These are phyloP conservation scores for Corapipo altera DNA, from an alignment of 2,113 vertebrate species.

Conservation along the genomic window DNA sequence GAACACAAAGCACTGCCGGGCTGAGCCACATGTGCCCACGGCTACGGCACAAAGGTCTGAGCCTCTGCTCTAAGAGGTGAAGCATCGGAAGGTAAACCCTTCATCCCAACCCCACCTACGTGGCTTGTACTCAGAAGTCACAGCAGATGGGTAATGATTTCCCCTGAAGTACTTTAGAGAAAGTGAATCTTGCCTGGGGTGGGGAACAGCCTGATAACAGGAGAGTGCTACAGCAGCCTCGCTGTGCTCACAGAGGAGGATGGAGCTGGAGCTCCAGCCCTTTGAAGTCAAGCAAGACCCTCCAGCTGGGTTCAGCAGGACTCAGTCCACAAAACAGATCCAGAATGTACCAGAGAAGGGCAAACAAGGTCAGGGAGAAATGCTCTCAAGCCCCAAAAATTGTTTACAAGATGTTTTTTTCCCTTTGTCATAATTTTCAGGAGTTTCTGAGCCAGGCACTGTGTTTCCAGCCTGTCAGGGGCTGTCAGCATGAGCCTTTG, in stretches of 20 bases:
- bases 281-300: neutral
- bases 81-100: neutral
- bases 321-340: neutral
- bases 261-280: neutral
- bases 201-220: neutral
- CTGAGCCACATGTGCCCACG: neutral
- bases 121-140: neutral
- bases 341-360: neutral
- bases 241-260: neutral
- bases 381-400: neutral
- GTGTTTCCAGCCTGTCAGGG: neutral
- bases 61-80: neutral
- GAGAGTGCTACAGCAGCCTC: neutral
- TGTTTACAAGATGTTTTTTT: neutral
- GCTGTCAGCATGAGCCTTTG: neutral
- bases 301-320: neutral
- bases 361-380: neutral
- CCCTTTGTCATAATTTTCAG: neutral
- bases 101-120: neutral
- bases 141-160: neutral
- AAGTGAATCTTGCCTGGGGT: neutral
- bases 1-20: neutral
- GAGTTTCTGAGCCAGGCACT: neutral
- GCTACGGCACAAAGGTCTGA: slow-evolving; percentile 20
- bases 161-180: neutral